Base-by-base conservation (phyloP, 2,113 vertebrate genomes). In the Dicrurus megarhynchus region DNA sequence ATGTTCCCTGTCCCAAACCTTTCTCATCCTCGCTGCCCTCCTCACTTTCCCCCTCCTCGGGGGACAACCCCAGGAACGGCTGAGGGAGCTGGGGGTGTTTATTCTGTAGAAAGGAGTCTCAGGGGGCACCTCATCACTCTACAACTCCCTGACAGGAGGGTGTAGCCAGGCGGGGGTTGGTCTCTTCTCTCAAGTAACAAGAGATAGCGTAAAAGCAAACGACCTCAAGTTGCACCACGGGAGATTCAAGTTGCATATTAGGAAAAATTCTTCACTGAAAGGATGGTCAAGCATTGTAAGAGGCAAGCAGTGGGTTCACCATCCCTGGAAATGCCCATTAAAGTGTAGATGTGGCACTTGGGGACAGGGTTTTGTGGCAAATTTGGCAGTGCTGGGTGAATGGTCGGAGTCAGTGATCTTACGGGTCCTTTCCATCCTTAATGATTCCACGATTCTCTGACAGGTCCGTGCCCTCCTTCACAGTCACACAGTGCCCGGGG, bases 1-100 rank as follows among this genome's bases (percentile, higher is more conserved):
- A 0, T 18, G 20, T 0, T 59, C 8, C 0, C 1, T 6, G 8
- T 6, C 28, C 28, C 7, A 0, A 26, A 7, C 15, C 19, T 7
- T 74, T 17, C 26, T 22, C 26, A 3, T 32, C 17, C 9, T 68
- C 46, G 0, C 35, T 14, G 5, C 8, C 13, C 3, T 37, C 7
- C 27, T 33, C 20, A 16, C 7, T 14, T 33, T 21, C 3, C 6
- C 0, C 10, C 4, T 41, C 9, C 20, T 30, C 8, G 5, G 11
- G 5, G 5, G 5, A 3, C n/a, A 35, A 2, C 27, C 33, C 2
- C 28, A 30, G 28, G 28, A 12, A 1, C 4, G 20, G 30, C 61
- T 68, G 39, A 53, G n/a, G 33, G 13, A 47, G 30, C 55, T 55
- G 46, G 2, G 4, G 1, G 3, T 30, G 30, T 13, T 32, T 42